Conservation (phyloP, 2,797 vertebrate species). For the Ceryle rudis region DNA sequence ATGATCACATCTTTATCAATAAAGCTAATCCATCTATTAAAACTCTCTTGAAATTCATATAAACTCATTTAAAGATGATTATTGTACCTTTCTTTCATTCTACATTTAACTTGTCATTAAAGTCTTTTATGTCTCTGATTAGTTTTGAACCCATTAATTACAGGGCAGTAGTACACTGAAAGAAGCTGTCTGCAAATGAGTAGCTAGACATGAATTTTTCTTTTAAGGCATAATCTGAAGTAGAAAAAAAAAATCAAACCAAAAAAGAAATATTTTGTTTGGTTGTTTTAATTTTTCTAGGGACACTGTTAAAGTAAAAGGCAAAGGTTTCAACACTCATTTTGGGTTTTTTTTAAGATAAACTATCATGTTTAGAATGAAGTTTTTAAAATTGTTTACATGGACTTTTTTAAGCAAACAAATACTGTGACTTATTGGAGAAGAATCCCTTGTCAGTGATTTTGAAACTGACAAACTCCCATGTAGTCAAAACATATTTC, state of each 20-base stretch:
- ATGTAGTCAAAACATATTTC: background rate
- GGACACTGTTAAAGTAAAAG: background rate
- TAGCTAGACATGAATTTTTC: background rate
- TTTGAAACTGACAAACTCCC: background rate
- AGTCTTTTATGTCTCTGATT: conserved; percentile 3
- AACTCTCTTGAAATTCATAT: background rate
- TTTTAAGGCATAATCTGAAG: background rate
- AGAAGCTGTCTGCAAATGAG: background rate
- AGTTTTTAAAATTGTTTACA: background rate
- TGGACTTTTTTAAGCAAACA: background rate
- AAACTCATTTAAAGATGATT: conserved; percentile 17
- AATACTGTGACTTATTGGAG: background rate
- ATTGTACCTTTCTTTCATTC: conserved; percentile 2
- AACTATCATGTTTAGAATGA: background rate
- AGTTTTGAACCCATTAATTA: conserved; percentile 46
- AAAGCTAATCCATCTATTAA: conserved; percentile 17
- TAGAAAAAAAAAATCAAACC: background rate
- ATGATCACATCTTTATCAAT: background rate
- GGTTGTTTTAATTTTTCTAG: background rate
- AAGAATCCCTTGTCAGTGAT: background rate
- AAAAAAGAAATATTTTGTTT: background rate
- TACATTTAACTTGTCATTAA: conserved; percentile 8
- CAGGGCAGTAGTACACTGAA: background rate
- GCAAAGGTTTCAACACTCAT: background rate
- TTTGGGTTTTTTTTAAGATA: background rate